Percentiles rank a stretch among this genome's conserved stretches.
Evolutionary conservation across 2,888 invertebrate species (phyloP).

Genomic region (Sarcophaga carnaria): DNA sequence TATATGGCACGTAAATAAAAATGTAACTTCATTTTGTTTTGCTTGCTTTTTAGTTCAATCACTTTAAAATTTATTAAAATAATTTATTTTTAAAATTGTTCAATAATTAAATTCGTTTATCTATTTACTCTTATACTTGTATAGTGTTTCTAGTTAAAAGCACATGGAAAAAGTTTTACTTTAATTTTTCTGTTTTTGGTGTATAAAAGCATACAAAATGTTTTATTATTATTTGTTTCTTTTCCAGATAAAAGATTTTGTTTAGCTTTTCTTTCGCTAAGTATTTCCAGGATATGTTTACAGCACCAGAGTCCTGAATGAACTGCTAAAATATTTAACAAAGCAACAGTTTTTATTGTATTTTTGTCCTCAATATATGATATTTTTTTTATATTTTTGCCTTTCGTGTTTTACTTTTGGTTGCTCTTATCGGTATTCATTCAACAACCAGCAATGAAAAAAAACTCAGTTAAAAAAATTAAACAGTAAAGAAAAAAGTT

Average conservation of each 20-base stretch:
- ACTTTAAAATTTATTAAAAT: conserved; percentile 3
- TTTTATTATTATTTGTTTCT: not conserved
- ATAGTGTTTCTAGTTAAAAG: not conserved
- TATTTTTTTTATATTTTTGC: conserved; percentile 42
- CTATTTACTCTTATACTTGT: not conserved
- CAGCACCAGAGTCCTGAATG: conserved; percentile 79
- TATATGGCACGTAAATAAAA: conserved; percentile 43
- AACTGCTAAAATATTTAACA: conserved; percentile 75
- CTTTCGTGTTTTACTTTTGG: conserved; percentile 24
- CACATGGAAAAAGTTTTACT: not conserved
- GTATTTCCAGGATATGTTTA: conserved; percentile 69
- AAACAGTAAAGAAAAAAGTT: conserved; percentile 25
- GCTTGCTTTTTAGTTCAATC: not conserved
- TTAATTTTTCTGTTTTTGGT: not conserved
- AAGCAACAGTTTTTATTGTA: conserved; percentile 80
- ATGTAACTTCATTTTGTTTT: conserved; percentile 47
- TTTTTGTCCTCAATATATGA: conserved; percentile 74
- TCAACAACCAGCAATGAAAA: conserved; percentile 43
- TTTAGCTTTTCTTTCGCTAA: conserved; percentile 19
- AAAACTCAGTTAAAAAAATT: not conserved
- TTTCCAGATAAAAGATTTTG: conserved; percentile 1
- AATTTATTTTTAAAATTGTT: not conserved
- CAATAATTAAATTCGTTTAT: not conserved
- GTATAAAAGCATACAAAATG: not conserved
- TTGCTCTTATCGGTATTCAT: conserved; percentile 56